Evolutionary conservation across 2,113 vertebrate genomes (phyloP).

Genomic region (Phyllopteryx taeniolatus): DNA sequence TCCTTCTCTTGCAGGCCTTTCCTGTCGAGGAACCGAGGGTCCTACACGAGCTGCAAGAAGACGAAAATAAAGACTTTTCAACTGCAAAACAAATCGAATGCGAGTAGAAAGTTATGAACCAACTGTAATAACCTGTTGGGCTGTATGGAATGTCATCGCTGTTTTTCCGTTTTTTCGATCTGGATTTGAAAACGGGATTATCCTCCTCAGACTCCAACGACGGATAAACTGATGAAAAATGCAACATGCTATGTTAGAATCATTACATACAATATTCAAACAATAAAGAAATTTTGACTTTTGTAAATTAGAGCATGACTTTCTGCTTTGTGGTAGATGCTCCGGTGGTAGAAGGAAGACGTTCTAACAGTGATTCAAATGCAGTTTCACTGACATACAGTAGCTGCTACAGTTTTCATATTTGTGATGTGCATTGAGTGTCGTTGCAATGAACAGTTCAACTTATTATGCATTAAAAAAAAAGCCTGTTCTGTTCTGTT

Average conservation of each 20-base stretch:
- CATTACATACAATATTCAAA: background rate
- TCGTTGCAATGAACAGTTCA: too few species aligned
- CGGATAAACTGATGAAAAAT: conserved; percentile 84
- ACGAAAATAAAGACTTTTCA: background rate
- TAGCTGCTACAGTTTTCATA: too few species aligned
- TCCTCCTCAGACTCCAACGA: conserved; percentile 97
- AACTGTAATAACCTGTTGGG: conserved; percentile 81
- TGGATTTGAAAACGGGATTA: conserved; percentile 97
- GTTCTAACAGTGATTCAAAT: too few species aligned
- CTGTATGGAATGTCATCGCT: conserved; percentile 96
- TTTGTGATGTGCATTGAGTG: too few species aligned
- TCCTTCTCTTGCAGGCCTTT: conserved; percentile 93
- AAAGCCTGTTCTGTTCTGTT: background rate
- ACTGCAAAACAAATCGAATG: background rate
- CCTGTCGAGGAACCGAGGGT: conserved; percentile 91
- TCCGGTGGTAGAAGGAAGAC: too few species aligned
- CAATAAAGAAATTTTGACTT: background rate
- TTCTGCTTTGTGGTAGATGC: too few species aligned
- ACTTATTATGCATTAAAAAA: too few species aligned
- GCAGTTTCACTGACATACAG: too few species aligned
- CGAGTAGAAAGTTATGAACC: background rate
- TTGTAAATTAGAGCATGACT: too few species aligned
- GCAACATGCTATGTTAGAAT: conserved; percentile 21
- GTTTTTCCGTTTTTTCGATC: conserved; percentile 98
- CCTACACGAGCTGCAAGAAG: conserved; percentile 83